These are phyloP conservation scores for Pelodiscus sinensis DNA, from an alignment of 2,113 vertebrate genomes.

Conservation along the genomic window DNA sequence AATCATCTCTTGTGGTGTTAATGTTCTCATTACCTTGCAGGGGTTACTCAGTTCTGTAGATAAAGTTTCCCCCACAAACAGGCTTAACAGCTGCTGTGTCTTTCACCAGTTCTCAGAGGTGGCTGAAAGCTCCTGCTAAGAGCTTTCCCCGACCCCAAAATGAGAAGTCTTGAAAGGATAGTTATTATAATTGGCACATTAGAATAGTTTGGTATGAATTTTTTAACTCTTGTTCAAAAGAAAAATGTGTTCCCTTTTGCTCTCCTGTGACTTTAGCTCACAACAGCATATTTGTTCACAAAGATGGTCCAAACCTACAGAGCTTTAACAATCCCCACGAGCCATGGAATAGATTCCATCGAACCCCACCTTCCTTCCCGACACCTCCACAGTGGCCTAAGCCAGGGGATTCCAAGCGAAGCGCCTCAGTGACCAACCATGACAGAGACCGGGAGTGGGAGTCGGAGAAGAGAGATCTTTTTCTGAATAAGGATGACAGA, in stretches of 20 bases:
- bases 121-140: neutral
- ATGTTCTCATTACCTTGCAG: neutral
- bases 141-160: neutral
- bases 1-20: neutral
- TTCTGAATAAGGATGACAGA: slow-evolving; percentile 88
- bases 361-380: slow-evolving; percentile 93
- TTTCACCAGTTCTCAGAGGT: slow-evolving; percentile 3
- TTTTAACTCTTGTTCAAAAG: neutral
- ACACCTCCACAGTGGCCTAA: slow-evolving; percentile 96
- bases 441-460: slow-evolving; percentile 83
- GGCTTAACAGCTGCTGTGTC: slow-evolving; percentile 38
- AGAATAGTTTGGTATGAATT: neutral
- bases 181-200: slow-evolving; percentile 18
- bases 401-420: slow-evolving; percentile 84
- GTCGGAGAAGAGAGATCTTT: slow-evolving; percentile 85
- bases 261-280: slow-evolving; percentile 82
- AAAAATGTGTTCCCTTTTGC: neutral
- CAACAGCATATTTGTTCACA: slow-evolving; percentile 91
- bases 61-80: slow-evolving; percentile 12
- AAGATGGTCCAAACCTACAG: slow-evolving; percentile 89
- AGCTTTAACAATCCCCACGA: slow-evolving; percentile 92
- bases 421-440: slow-evolving; percentile 90
- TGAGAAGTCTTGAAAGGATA: slow-evolving; percentile 6
- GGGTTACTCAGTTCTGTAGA: neutral
- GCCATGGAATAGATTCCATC: slow-evolving; percentile 94